Percentiles rank a stretch among this genome's conserved stretches.
These are phyloP conservation scores for Python bivittatus DNA, from an alignment of 2,113 vertebrate species.

Conservation along the genomic window DNA sequence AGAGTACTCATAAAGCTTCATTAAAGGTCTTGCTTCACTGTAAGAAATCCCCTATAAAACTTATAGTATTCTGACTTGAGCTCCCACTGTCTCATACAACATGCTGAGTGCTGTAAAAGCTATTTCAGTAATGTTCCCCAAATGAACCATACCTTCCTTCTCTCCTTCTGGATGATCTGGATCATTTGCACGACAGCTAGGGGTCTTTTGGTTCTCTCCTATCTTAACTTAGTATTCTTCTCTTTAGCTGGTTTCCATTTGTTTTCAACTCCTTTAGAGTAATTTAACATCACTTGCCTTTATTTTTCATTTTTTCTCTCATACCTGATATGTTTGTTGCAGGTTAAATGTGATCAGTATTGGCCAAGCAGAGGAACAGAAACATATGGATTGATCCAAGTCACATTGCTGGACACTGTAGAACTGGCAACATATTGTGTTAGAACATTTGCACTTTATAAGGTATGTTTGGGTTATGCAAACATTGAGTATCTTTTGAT, in stretches of 20 bases:
- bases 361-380: constrained; percentile 97
- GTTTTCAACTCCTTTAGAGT: constrained; percentile 8
- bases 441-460: constrained; percentile 96
- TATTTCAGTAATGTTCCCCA: not conserved
- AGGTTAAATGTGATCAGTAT: constrained; percentile 99
- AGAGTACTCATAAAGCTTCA: not conserved
- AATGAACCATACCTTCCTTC: not conserved
- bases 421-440: constrained; percentile 97
- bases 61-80: not conserved
- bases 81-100: not conserved
- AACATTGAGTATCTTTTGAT: not conserved
- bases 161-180: constrained; percentile 4
- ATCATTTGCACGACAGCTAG: not conserved
- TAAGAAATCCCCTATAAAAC: not conserved
- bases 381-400: constrained; percentile 94
- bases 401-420: constrained; percentile 92
- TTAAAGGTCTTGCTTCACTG: not conserved
- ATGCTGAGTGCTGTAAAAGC: not conserved
- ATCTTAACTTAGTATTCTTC: not conserved
- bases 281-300: not conserved
- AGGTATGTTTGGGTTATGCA: constrained; percentile 74
- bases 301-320: constrained; percentile 25
- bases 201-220: not conserved
- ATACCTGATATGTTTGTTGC: constrained; percentile 49
- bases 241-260: not conserved